Conservation (phyloP, 2,113 vertebrate genomes). For the Microcebus ravelobensis region DNA sequence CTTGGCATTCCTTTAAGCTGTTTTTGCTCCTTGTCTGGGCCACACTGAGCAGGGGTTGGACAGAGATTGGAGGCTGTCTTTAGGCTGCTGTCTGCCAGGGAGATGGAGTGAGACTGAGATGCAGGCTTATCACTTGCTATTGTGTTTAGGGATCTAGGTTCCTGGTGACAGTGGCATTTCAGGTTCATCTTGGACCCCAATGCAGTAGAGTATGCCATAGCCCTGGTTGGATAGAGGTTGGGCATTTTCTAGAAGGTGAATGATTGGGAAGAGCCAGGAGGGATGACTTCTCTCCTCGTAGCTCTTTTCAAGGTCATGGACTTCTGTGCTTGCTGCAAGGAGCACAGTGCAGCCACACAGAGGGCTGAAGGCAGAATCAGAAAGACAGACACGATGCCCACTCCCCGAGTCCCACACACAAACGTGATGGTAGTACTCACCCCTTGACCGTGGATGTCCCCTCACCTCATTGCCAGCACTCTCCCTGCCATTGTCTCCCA, state of each 20-base stretch:
- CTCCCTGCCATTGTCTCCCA: background rate
- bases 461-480: background rate
- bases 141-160: background rate
- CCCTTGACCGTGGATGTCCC: background rate
- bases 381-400: background rate
- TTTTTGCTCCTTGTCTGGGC: background rate
- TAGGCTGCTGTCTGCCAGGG: background rate
- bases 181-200: background rate
- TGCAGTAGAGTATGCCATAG: background rate
- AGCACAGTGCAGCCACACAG: background rate
- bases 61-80: background rate
- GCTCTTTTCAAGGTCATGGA: background rate
- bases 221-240: background rate
- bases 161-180: background rate
- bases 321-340: background rate
- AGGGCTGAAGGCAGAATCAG: background rate
- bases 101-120: background rate
- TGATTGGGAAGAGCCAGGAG: background rate
- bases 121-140: background rate
- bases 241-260: background rate
- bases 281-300: background rate
- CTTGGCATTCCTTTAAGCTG: background rate
- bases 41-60: background rate
- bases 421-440: background rate
- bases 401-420: background rate